Conservation (phyloP, 2,113 vertebrate species). For the Cynocephalus volans region DNA sequence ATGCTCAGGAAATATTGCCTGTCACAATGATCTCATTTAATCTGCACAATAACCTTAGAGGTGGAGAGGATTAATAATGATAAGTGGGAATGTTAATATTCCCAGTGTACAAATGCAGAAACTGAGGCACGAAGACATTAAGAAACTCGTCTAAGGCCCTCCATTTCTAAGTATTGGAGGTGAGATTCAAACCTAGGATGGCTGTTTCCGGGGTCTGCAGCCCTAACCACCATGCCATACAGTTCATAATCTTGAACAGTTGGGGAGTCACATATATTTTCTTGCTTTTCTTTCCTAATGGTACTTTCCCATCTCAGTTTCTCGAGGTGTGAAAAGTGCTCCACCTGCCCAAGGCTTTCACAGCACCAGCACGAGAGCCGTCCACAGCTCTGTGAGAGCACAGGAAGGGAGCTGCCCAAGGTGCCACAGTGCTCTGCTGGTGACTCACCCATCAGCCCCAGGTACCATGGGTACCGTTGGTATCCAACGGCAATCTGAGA, state of each 20-base stretch:
- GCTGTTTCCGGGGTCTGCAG: not conserved
- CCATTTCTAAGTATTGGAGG: not conserved
- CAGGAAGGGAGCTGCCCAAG: fast-evolving
- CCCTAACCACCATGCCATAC: not conserved
- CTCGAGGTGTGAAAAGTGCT: not conserved
- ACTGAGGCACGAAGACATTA: not conserved
- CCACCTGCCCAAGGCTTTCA: not conserved
- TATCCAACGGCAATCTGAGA: not conserved
- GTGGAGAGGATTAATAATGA: not conserved
- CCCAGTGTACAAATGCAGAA: not conserved
- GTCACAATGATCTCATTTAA: not conserved
- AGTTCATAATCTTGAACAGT: not conserved
- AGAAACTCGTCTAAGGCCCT: not conserved
- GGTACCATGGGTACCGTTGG: not conserved
- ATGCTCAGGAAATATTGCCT: not conserved
- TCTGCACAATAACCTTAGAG: not conserved
- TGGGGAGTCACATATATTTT: not conserved
- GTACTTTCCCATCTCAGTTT: not conserved
- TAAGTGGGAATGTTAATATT: not conserved
- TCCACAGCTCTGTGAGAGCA: not conserved
- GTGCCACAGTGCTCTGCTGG: fast-evolving
- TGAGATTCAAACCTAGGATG: not conserved
- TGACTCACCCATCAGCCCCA: not conserved
- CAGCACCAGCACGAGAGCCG: no score
- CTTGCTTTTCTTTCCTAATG: not conserved